Evolutionary conservation across 2,113 vertebrate genomes (phyloP), one percentile per base, ranked within the genome.

Genomic region (Bostrychus sinensis): DNA sequence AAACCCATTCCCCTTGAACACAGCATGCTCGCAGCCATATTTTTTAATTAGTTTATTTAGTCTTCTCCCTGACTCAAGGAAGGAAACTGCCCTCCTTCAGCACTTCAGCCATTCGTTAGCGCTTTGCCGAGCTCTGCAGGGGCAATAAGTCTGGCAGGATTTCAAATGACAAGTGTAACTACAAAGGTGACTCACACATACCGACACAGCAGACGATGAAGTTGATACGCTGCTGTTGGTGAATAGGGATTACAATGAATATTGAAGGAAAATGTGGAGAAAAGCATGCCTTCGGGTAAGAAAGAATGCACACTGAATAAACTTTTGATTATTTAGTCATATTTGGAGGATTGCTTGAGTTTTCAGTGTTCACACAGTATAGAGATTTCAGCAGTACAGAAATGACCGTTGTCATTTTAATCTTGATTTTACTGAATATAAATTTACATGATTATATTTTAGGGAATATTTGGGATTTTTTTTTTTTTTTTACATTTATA

Each of bases 11-110:
- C 86, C 87, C 89, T 88, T 89, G 78, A 86, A 91, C 82, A 72
- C 79, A 78, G 82, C 85, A 72, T 26, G 84, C 88, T 90, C 23
- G 62, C 54, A 86, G 87, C 76, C 75, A 89, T 86, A 78, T 83
- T 90, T 84, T 86, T 84, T 88, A 90, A 91, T 91, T 90, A 82
- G 86, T 90, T 91, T 88, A 85, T 88, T 88, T 86, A 87, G 84
- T 75, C 72, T 67, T 87, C 74, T 68, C 84, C 75, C 61, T 78
- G 83, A 83, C 83, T 88, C 81, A 79, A 73, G 81, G 72, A 48
- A 86, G 81, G 70, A 76, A 76, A 42, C 75, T 78, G 72, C 77
- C 85, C 83, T 86, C 80, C 74, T 84, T 73, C 62, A 67, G 34
- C 70, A 82, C 60, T 68, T 56, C n/a, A 41, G 73, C 70, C 66